Evolutionary conservation across 2,797 vertebrate genomes (phyloP).

Genomic region (Neopelma chrysocephalum): DNA sequence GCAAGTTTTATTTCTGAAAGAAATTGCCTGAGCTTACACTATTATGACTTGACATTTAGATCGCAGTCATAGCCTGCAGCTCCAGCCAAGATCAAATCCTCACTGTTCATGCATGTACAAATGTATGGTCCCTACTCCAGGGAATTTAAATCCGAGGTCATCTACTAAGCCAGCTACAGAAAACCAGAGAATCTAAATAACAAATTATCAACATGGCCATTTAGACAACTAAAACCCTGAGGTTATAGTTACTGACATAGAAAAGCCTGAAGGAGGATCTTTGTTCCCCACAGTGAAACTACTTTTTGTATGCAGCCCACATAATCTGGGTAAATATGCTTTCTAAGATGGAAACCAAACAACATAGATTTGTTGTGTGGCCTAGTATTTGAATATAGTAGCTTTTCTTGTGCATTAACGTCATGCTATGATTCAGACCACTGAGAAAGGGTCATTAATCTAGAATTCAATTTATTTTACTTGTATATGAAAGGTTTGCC

Average conservation of each 20-base stretch:
- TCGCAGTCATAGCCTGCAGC: constrained; percentile 39
- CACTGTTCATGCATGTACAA: constrained; percentile 23
- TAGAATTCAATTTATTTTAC: constrained; percentile 31
- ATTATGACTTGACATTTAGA: constrained; percentile 67
- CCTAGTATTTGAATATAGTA: neutral
- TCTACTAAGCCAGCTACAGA: constrained; percentile 37
- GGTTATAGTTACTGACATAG: neutral
- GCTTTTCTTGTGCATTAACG: neutral
- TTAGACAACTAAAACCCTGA: constrained; percentile 10
- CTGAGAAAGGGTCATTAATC: constrained; percentile 24
- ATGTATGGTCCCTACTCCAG: constrained; percentile 20
- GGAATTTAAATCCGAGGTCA: constrained; percentile 50
- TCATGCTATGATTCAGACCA: neutral
- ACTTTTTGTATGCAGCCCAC: constrained; percentile 15
- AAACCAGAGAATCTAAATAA: constrained; percentile 34
- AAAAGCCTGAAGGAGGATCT: constrained; percentile 28
- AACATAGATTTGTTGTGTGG: neutral
- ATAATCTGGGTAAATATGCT: constrained; percentile 28
- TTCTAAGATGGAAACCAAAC: constrained; percentile 2
- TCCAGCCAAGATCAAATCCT: constrained; percentile 52
- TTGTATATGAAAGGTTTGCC: constrained; percentile 5
- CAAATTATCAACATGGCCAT: neutral
- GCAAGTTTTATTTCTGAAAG: constrained; percentile 54
- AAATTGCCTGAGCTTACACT: constrained; percentile 48
- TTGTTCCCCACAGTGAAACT: neutral